Percentiles rank a stretch among this genome's conserved stretches.
Evolutionary conservation across 2,888 invertebrate species (phyloP).

Genomic region (Trilocha varians): DNA sequence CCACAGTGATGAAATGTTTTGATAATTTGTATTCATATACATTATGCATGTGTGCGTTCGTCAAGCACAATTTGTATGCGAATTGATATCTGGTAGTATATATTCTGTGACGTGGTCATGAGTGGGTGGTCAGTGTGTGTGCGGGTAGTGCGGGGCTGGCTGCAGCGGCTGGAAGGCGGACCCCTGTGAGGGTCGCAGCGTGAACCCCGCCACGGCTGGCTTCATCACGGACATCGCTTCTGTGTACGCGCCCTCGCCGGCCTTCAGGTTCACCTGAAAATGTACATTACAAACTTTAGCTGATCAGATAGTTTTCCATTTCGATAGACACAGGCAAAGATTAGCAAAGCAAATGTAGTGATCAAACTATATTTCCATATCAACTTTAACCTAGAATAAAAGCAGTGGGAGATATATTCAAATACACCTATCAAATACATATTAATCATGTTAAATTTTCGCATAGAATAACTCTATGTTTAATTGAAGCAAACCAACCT

Average conservation of each 20-base stretch:
- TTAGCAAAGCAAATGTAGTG: not conserved
- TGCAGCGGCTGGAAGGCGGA: conserved; percentile 86
- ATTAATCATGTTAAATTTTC: not conserved
- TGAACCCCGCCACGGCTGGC: conserved; percentile 79
- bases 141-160: conserved; percentile 28
- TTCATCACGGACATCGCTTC: conserved; percentile 64
- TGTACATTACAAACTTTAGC: no score
- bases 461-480: no score
- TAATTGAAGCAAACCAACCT: conserved; percentile 56
- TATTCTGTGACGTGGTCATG: no score
- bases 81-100: no score
- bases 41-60: no score
- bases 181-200: conserved; percentile 83
- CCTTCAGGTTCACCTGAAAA: conserved; percentile 76
- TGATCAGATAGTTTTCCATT: not conserved
- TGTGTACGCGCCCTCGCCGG: conserved; percentile 51
- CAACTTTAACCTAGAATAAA: no score
- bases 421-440: no score
- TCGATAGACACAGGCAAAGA: no score
- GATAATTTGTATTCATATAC: no score
- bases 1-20: no score
- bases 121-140: conserved; percentile 19
- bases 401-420: no score
- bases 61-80: no score
- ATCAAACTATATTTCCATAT: not conserved